These are phyloP conservation scores for Andrena trimmerana DNA, from an alignment of 2,888 invertebrate genomes.

Conservation along the genomic window DNA sequence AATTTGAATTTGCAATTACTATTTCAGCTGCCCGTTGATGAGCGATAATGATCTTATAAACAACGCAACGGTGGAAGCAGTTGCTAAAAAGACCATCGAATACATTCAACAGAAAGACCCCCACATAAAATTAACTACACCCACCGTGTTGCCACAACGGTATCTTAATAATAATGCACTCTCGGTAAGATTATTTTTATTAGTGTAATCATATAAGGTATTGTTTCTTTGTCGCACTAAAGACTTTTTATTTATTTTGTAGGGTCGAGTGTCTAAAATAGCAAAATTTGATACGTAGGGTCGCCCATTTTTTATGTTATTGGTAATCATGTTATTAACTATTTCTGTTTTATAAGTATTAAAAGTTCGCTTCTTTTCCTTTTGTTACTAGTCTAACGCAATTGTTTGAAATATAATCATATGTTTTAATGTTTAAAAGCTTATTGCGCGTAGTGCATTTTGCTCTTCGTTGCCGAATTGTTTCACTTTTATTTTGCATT, in stretches of 20 bases:
- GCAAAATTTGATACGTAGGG: not conserved
- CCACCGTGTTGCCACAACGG: conserved; percentile 59
- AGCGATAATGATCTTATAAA: conserved; percentile 83
- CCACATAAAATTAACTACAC: conserved; percentile 82
- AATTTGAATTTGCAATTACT: conserved; percentile 18
- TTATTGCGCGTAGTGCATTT: no score
- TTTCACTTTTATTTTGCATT: no score
- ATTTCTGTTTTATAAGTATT: not conserved
- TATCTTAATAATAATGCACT: conserved; percentile 51
- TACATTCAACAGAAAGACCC: conserved; percentile 80
- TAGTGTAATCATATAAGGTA: not conserved
- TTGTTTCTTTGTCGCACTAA: not conserved
- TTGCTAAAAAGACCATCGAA: conserved; percentile 82
- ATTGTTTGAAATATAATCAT: no score
- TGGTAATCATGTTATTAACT: not conserved
- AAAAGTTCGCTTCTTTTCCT: not conserved
- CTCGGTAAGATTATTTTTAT: conserved; percentile 58
- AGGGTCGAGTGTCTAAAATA: conserved; percentile 23
- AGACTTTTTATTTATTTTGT: conserved; percentile 25
- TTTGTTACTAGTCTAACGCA: no score
- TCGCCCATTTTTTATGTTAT: not conserved
- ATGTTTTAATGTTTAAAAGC: no score
- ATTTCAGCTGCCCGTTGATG: conserved; percentile 84
- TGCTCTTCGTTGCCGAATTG: no score
- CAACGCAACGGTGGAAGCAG: conserved; percentile 82